Base-by-base conservation (phyloP, 2,888 invertebrate genomes). In the Dioctria rufipes region DNA sequence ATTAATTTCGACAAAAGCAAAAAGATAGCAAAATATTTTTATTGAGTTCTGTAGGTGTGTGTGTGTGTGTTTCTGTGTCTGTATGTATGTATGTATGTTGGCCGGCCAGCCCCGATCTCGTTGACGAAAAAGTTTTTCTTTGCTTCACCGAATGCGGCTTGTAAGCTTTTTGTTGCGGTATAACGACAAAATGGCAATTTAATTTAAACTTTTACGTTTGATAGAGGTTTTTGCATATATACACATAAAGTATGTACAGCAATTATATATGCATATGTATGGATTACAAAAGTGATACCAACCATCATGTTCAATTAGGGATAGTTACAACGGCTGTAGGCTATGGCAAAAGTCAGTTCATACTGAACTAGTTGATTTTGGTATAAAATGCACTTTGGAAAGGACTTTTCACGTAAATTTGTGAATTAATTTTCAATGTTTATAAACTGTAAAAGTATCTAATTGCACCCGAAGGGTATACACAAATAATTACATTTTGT, bases 201-300 rank as follows among this genome's bases (percentile, higher is more conserved):
- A 67, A 67, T 67, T 67, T 49, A 67, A 67, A 67, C 67, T 67
- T 67, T 67, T 67, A 6, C 67, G 25, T 67, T 66, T n/a, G 42
- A 42, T 43, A n/a, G 25, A 6, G 25, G 40, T 11, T 65, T 11
- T 13, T 13, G 43, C n/a, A n/a, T 5, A 65, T 65, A 39, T 25
- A 39, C 40, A 39, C 25, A 25, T 25, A n/a, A n/a, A n/a, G 1
- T 25, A 25, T 25, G 25, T 25, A 25, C 25, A 25, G 25, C 2
- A 25, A 25, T 25, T 25, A 25, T 25, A 25, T 25, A 25, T 25
- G 25, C 25, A 25, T n/a, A 40, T 6, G 54, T 39, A 13, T 66
- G 13, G 40, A 43, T 46, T 25, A 67, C 42, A 66, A 66, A 13
- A 43, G 8, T 43, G 66, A 66, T 66, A 46, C 66, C 49, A 42